Percentiles rank a stretch among this genome's conserved stretches.
Evolutionary conservation across 2,888 invertebrate species (phyloP).

Genomic region (Drymonia ruficornis): DNA sequence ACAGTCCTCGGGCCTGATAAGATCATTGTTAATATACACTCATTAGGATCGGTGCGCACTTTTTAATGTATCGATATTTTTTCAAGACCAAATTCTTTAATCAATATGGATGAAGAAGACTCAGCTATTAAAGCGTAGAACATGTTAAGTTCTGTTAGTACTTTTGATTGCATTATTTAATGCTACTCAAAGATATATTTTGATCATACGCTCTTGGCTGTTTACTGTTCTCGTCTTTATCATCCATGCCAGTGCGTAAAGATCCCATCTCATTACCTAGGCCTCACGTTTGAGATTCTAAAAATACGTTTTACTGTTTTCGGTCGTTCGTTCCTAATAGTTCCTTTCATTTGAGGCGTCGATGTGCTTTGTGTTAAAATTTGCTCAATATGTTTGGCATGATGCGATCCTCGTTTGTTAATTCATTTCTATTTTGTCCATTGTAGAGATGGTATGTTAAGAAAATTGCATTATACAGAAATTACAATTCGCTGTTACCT

Average conservation of each 20-base stretch:
- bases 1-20: constrained; percentile 52
- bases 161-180: too few species aligned
- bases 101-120: neutral
- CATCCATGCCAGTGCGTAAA: constrained; percentile 20
- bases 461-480: constrained; percentile 40
- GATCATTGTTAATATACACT: constrained; percentile 39
- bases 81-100: constrained; percentile 16
- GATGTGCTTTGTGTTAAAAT: constrained; percentile 72
- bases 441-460: constrained; percentile 35
- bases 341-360: constrained; percentile 64
- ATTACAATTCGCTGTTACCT: constrained; percentile 50
- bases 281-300: constrained; percentile 65
- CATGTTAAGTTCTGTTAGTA: too few species aligned
- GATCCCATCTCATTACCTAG: constrained; percentile 18
- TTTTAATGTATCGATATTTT: constrained; percentile 15
- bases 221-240: neutral
- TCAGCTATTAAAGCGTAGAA: neutral
- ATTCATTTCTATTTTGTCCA: constrained; percentile 37
- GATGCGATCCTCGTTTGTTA: constrained; percentile 50
- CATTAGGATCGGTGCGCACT: constrained; percentile 27
- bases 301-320: constrained; percentile 64
- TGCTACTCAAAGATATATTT: too few species aligned
- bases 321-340: constrained; percentile 77
- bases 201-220: too few species aligned
- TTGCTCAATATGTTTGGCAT: constrained; percentile 78